These are phyloP conservation scores for Pangasius mekongensis DNA, from an alignment of 2,797 vertebrate species.

Conservation along the genomic window DNA sequence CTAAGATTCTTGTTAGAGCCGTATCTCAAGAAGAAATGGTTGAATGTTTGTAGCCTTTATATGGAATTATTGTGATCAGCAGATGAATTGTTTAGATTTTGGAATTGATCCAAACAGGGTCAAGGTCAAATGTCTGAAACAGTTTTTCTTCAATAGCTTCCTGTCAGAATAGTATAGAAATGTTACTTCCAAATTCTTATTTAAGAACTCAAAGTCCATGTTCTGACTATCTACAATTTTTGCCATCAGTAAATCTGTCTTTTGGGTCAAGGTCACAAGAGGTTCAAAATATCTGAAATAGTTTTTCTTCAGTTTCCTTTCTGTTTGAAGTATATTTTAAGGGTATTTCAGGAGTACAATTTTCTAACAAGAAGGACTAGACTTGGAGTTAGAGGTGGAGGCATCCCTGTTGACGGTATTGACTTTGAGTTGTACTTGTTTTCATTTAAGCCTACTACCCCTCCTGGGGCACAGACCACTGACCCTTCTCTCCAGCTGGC, in stretches of 20 bases:
- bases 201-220: background rate
- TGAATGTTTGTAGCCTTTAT: background rate
- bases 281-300: background rate
- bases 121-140: background rate
- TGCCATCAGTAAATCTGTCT: background rate
- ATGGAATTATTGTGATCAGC: background rate
- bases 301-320: background rate
- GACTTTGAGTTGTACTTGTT: background rate
- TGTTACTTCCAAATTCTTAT: background rate
- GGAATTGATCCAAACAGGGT: background rate
- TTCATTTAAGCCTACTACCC: background rate
- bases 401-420: background rate
- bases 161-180: background rate
- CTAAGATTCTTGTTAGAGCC: background rate
- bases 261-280: background rate
- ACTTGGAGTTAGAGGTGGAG: background rate
- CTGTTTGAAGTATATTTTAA: background rate
- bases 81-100: background rate
- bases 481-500: background rate
- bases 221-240: background rate
- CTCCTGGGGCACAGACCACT: background rate
- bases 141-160: background rate
- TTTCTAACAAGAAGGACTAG: background rate
- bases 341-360: background rate
- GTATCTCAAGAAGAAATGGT: background rate